Evolutionary conservation across 2,888 invertebrate genomes (phyloP), one percentile per base, ranked within the genome.

Genomic region (Drosophila subquinaria): DNA sequence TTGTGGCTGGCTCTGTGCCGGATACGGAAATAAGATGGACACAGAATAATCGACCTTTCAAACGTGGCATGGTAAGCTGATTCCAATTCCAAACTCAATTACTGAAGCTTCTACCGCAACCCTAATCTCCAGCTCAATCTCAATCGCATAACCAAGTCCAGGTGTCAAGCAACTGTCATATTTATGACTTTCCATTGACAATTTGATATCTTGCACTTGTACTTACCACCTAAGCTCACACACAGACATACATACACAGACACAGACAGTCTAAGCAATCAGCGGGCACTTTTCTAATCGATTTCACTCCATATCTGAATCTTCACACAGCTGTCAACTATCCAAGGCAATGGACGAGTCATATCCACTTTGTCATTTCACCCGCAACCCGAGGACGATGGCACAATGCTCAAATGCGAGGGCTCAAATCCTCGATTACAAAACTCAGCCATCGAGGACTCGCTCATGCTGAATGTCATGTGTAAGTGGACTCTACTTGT

Each of bases 21-120:
- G 95, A 96, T 78, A 97, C 98, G 36, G 95, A 95, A 82, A 95
- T 98, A 90, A 95, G 95, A 64, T 98, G 97, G 98, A 95, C 95
- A 91, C 96, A 97, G 91, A 97, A 96, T 91, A 96, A 96, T 93
- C 94, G 95, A 79, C 95, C 95, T 88, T 96, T 97, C 92, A 95
- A 95, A 81, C 94, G 95, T 84, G 96, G 96, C 91, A 95, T 95
- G 95, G 97, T 97, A 93, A 94, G 94, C 91, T 52, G 64, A 70
- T 65, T 64, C 63, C 27, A 27, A 27, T 65, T 64, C 59, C 56
- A 56, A 42, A 42, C 38, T 50, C 65, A 57, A 56, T 64, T 50
- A 60, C 45, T 15, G 35, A 23, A 43, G 20, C 17, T 43, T 9
- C 59, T n/a, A 17, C 13, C 33, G 15, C 27, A 27, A 36, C 13